A percentile compares a stretch with the other conserved stretches of the same genome.
phyloP scores from a whole-genome alignment of 2,888 invertebrate species.

The Drosophila parthenogenetica region DNA sequence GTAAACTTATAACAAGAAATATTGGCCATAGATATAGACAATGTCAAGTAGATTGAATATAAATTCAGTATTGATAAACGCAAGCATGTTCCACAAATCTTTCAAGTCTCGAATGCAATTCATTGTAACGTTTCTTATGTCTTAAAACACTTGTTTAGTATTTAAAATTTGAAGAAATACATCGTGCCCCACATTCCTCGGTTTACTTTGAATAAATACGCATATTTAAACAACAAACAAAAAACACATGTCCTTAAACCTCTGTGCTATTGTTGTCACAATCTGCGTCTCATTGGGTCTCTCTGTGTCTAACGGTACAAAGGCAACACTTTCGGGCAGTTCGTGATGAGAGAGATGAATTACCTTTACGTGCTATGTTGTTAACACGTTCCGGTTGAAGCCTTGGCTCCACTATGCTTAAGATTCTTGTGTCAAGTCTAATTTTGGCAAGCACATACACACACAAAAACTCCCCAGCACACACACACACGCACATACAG shows the following conservation, averaged over 20 bases:
- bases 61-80: neutral
- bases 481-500: neutral
- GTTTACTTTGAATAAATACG: too few species aligned
- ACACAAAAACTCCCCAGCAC: neutral
- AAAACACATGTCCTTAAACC: too few species aligned
- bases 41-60: conserved; percentile 2
- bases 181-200: too few species aligned
- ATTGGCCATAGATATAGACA: neutral
- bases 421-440: conserved; percentile 8
- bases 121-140: too few species aligned
- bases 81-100: neutral
- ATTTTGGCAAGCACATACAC: conserved; percentile 3
- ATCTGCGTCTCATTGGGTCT: neutral
- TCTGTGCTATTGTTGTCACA: neutral
- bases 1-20: conserved; percentile 7
- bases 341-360: neutral
- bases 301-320: neutral
- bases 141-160: too few species aligned
- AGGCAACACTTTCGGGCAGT: neutral
- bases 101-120: neutral
- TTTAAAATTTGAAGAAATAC: too few species aligned
- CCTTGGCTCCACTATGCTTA: conserved; percentile 1
- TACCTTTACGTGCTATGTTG: conserved; percentile 35
- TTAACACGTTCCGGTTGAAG: conserved; percentile 41
- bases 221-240: too few species aligned